Conservation (phyloP, 2,113 vertebrate species). For the Mugil cephalus region DNA sequence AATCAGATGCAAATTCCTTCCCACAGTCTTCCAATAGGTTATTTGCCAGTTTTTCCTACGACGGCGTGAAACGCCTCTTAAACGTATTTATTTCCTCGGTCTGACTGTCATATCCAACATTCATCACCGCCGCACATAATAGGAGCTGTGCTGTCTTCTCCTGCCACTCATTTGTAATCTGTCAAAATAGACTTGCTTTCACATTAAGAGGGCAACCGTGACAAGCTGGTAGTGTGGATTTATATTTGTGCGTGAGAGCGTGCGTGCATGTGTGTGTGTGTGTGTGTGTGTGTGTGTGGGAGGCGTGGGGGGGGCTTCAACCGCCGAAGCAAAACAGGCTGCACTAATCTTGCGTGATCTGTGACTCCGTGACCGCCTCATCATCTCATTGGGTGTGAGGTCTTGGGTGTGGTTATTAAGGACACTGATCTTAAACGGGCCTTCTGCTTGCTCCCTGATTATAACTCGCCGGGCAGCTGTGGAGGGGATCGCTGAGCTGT, state of each 20-base stretch:
- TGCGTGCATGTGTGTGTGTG: slow-evolving; percentile 18
- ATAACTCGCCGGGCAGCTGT: slow-evolving; percentile 69
- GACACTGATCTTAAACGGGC: slow-evolving; percentile 82
- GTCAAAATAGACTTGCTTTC: slow-evolving; percentile 69
- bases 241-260: slow-evolving; percentile 12
- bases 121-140: slow-evolving; percentile 29
- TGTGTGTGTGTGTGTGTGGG: background rate
- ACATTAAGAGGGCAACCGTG: slow-evolving; percentile 63
- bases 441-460: slow-evolving; percentile 79
- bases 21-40: background rate
- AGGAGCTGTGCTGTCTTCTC: slow-evolving; percentile 24
- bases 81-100: slow-evolving; percentile 35
- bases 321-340: slow-evolving; percentile 73
- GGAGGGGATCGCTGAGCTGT: slow-evolving; percentile 46
- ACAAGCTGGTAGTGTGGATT: slow-evolving; percentile 52
- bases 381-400: slow-evolving; percentile 77
- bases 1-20: slow-evolving; percentile 16
- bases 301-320: slow-evolving; percentile 49
- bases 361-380: slow-evolving; percentile 69
- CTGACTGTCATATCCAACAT: slow-evolving; percentile 41
- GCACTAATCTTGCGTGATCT: slow-evolving; percentile 78
- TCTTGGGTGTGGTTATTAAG: slow-evolving; percentile 81
- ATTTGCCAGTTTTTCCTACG: background rate
- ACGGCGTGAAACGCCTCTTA: background rate
- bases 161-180: slow-evolving; percentile 68